phyloP scores from a whole-genome alignment of 2,113 vertebrate genomes.

The Phalacrocorax aristotelis region DNA sequence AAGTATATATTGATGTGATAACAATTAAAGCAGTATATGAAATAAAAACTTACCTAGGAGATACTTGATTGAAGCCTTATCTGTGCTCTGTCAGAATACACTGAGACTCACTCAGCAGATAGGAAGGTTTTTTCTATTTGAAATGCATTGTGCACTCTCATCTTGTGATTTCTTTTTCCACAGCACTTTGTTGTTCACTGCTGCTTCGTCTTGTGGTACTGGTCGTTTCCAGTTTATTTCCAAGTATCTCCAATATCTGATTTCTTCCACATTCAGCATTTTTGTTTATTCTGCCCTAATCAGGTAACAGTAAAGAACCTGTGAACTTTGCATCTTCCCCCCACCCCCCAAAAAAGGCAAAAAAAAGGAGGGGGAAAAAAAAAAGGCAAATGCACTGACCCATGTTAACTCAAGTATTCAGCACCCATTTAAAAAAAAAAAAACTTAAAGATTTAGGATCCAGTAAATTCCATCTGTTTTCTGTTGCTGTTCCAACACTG shows the following conservation, averaged over 20 bases:
- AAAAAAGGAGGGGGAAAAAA: neutral
- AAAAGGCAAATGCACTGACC: conserved; percentile 41
- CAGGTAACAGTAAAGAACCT: conserved; percentile 40
- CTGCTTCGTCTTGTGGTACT: conserved; percentile 53
- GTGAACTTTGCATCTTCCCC: conserved; percentile 45
- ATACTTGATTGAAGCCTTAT: conserved; percentile 67
- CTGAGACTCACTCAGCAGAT: conserved; percentile 59
- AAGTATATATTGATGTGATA: neutral
- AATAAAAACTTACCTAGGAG: conserved; percentile 76
- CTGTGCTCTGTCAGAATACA: conserved; percentile 65
- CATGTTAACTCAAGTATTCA: conserved; percentile 61
- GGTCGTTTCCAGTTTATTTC: conserved; percentile 44
- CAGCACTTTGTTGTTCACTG: conserved; percentile 46
- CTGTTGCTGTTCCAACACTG: conserved; percentile 36
- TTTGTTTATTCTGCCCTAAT: conserved; percentile 45
- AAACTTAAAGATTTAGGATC: conserved; percentile 41
- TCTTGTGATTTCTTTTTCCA: conserved; percentile 62
- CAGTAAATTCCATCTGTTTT: conserved; percentile 51
- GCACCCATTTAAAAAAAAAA: conserved; percentile 66
- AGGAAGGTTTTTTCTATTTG: conserved; percentile 63
- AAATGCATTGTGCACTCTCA: conserved; percentile 63
- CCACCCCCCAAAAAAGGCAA: neutral
- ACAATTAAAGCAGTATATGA: conserved; percentile 48
- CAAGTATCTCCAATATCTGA: conserved; percentile 42
- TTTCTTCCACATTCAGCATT: conserved; percentile 15